Percentiles rank a stretch among this genome's conserved stretches.
These are phyloP conservation scores for Eclectus roratus DNA, from an alignment of 2,113 vertebrate species.

Conservation along the genomic window DNA sequence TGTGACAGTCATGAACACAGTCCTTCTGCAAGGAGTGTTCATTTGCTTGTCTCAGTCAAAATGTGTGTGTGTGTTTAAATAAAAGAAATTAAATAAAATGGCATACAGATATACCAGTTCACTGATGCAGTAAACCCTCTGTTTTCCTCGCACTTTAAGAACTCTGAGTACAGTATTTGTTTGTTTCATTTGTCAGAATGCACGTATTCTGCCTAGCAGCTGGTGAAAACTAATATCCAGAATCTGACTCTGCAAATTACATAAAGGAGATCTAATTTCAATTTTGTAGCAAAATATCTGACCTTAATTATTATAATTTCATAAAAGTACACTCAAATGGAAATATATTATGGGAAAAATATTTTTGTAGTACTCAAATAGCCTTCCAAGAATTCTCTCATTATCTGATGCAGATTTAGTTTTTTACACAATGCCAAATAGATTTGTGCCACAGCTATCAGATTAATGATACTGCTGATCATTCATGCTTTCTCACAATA, in stretches of 20 bases:
- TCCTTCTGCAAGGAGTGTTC: constrained; percentile 53
- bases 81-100: background rate
- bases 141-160: background rate
- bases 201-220: background rate
- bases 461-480: background rate
- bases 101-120: background rate
- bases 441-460: background rate
- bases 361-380: background rate
- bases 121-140: background rate
- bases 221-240: background rate
- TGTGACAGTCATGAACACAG: constrained; percentile 43
- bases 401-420: background rate
- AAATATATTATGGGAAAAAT: background rate
- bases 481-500: background rate
- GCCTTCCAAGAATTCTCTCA: background rate
- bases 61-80: background rate
- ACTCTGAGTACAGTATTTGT: background rate
- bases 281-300: background rate
- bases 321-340: background rate
- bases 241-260: background rate
- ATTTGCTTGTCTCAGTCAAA: constrained; percentile 57
- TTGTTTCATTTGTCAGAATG: background rate
- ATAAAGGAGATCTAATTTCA: constrained; percentile 6
- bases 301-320: constrained; percentile 10
- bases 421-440: background rate